Percentiles rank a stretch among this genome's conserved stretches.
phyloP scores from a whole-genome alignment of 1,140 invertebrate genomes.

The Leptinotarsa undecemlineata region DNA sequence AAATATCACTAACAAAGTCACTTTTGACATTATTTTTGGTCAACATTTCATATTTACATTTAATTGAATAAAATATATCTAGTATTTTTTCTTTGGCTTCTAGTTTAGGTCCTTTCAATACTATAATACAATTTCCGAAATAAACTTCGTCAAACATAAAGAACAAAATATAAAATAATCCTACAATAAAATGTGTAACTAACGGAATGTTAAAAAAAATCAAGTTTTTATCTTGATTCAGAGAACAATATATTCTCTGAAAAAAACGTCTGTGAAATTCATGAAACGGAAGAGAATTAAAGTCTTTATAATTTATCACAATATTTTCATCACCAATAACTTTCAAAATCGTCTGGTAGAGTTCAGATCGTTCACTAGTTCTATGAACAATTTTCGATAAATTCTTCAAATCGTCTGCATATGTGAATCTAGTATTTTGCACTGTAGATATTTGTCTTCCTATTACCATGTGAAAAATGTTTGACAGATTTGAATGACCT shows the following conservation, averaged over 20 bases:
- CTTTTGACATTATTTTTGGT: not conserved
- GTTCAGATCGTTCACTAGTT: conserved; percentile 15
- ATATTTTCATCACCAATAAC: conserved; percentile 25
- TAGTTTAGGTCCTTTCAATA: conserved; percentile 31
- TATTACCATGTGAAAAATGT: conserved; percentile 29
- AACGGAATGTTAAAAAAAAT: conserved; percentile 45
- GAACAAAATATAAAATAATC: conserved; percentile 42
- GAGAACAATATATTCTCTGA: conserved; percentile 22
- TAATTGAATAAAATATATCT: conserved; percentile 13
- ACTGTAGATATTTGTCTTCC: conserved; percentile 34
- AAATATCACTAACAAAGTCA: conserved; percentile 14
- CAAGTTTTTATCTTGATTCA: conserved; percentile 38
- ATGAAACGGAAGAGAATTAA: conserved; percentile 31
- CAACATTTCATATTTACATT: not conserved
- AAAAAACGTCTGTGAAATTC: conserved; percentile 41
- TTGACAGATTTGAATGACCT: conserved; percentile 13
- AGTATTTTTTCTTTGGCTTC: conserved; percentile 19
- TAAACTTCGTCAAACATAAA: conserved; percentile 37
- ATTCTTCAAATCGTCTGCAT: conserved; percentile 27
- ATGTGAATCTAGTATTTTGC: conserved; percentile 37
- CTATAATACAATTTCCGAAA: conserved; percentile 31
- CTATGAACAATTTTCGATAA: conserved; percentile 23
- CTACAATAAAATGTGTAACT: conserved; percentile 47
- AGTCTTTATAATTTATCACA: conserved; percentile 38
- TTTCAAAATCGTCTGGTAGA: conserved; percentile 35